A percentile compares a stretch with the other conserved stretches of the same genome.
phyloP scores from a whole-genome alignment of 1,140 invertebrate species.

The Trialeurodes vaporariorum region DNA sequence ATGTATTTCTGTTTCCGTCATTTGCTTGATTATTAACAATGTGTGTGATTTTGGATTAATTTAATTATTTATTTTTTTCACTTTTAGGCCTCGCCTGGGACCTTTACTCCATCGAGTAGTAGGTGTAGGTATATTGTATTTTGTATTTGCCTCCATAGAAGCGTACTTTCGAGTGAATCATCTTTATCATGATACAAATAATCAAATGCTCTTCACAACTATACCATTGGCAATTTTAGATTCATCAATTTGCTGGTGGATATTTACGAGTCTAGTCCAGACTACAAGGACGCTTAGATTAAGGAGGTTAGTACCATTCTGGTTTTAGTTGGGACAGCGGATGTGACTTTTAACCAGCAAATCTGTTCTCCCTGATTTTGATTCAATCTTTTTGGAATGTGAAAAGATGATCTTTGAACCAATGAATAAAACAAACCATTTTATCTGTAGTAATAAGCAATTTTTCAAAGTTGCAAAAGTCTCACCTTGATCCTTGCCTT shows the following conservation, averaged over 20 bases:
- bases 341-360: background rate
- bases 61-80: too few species aligned
- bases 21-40: too few species aligned
- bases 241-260: conserved; percentile 67
- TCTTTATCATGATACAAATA: conserved; percentile 49
- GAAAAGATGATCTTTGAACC: too few species aligned
- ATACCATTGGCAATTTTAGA: conserved; percentile 60
- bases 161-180: conserved; percentile 62
- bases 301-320: conserved; percentile 38
- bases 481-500: too few species aligned
- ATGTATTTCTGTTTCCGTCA: too few species aligned
- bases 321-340: too few species aligned
- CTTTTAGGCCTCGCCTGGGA: conserved; percentile 64
- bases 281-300: conserved; percentile 78
- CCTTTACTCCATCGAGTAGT: conserved; percentile 76
- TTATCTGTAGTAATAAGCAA: too few species aligned
- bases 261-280: conserved; percentile 76
- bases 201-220: conserved; percentile 54
- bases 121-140: conserved; percentile 67
- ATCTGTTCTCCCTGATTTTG: too few species aligned
- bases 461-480: too few species aligned
- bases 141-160: conserved; percentile 68
- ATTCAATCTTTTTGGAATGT: too few species aligned
- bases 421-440: too few species aligned
- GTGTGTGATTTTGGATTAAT: too few species aligned